Conservation (phyloP, 2,113 vertebrate genomes). For the Tenebrosternarchus preto region DNA sequence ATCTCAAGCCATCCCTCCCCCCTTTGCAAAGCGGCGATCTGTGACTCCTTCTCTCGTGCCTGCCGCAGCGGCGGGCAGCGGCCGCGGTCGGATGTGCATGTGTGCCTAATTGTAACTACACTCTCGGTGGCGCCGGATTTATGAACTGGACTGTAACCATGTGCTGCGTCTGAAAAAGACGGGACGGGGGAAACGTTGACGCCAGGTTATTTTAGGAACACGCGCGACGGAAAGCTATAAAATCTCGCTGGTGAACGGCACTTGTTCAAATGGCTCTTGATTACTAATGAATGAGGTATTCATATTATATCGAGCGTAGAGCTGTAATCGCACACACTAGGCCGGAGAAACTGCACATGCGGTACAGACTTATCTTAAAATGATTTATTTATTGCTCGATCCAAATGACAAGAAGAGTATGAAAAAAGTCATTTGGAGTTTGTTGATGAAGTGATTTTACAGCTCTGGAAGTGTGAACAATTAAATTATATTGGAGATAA, state of each 20-base stretch:
- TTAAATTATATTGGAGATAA: no score
- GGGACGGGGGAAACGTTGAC: slow-evolving; percentile 40
- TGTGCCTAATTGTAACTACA: slow-evolving; percentile 60
- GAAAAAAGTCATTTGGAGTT: neutral
- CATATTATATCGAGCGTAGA: neutral
- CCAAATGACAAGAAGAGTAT: neutral
- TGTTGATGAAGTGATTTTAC: neutral
- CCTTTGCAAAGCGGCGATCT: slow-evolving; percentile 37
- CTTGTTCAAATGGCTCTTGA: slow-evolving; percentile 59
- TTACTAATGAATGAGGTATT: slow-evolving; percentile 62
- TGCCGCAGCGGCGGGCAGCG: slow-evolving; percentile 70
- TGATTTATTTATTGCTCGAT: neutral
- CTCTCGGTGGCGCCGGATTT: slow-evolving; percentile 69
- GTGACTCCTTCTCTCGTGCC: slow-evolving; percentile 62
- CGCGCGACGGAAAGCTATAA: slow-evolving; percentile 44
- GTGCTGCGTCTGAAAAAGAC: slow-evolving; percentile 59
- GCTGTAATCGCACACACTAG: no score
- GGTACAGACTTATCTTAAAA: neutral
- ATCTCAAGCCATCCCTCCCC: slow-evolving; percentile 66
- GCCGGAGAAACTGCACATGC: no score
- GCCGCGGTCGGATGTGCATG: slow-evolving; percentile 67
- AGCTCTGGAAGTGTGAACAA: no score
- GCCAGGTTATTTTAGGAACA: slow-evolving; percentile 63
- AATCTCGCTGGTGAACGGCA: slow-evolving; percentile 57
- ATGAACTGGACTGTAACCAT: slow-evolving; percentile 71